Evolutionary conservation across 1,140 invertebrate species (phyloP).

Genomic region (Meteorus sp.): DNA sequence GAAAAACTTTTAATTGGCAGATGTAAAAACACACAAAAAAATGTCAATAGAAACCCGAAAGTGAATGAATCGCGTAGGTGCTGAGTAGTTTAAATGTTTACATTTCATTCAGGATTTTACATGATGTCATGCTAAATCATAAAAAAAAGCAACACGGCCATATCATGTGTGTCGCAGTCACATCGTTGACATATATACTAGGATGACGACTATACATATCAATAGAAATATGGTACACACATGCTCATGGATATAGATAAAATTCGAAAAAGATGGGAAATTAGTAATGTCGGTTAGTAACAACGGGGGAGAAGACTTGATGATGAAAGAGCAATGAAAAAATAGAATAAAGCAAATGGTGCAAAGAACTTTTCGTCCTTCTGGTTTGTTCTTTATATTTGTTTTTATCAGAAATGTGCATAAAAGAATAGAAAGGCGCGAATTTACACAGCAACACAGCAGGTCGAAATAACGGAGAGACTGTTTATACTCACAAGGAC

Average conservation of each 20-base stretch:
- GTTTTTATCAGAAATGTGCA: not conserved
- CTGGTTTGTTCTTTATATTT: constrained; percentile 19
- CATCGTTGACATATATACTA: too few relatives aligned
- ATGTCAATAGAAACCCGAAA: too few relatives aligned
- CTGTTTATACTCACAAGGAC: constrained; percentile 78
- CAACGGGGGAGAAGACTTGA: not conserved
- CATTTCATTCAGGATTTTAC: not conserved
- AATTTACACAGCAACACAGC: constrained; percentile 51
- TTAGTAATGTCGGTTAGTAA: not conserved
- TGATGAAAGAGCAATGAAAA: not conserved
- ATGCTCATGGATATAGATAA: too few relatives aligned
- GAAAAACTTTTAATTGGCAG: too few relatives aligned
- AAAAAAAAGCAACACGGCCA: not conserved
- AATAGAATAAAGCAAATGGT: constrained; percentile 9
- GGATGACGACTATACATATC: too few relatives aligned
- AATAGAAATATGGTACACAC: too few relatives aligned
- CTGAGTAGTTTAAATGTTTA: not conserved
- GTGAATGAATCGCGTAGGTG: not conserved
- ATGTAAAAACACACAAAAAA: too few relatives aligned
- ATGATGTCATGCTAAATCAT: not conserved
- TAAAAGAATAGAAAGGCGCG: constrained; percentile 29
- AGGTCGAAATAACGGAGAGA: constrained; percentile 56
- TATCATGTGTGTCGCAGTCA: too few relatives aligned
- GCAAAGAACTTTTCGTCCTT: not conserved
- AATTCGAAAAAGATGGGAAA: not conserved